These are phyloP conservation scores for Agapornis roseicollis DNA, from an alignment of 2,113 vertebrate species.

Conservation along the genomic window DNA sequence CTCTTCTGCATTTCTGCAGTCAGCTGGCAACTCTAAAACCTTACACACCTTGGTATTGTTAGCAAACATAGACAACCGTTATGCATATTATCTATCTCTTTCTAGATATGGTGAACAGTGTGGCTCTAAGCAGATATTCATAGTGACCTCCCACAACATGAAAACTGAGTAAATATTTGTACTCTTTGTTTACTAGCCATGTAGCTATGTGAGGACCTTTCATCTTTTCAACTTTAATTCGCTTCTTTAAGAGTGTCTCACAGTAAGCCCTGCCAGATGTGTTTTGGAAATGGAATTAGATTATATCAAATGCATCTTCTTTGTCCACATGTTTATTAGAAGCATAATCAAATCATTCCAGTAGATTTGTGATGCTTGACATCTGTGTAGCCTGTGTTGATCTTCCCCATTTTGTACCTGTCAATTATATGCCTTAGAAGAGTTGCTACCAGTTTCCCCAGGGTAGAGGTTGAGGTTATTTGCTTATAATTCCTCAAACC, in stretches of 20 bases:
- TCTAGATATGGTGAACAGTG: neutral
- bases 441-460: neutral
- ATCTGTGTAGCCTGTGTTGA: neutral
- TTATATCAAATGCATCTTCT: neutral
- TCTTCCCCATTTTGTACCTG: neutral
- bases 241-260: neutral
- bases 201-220: neutral
- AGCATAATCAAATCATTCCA: neutral
- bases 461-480: neutral
- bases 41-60: neutral
- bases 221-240: neutral
- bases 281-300: neutral
- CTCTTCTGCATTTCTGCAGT: neutral
- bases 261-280: neutral
- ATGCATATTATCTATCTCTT: neutral
- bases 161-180: neutral
- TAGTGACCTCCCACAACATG: neutral
- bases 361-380: neutral
- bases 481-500: neutral
- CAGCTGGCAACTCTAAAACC: neutral
- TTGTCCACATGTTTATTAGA: neutral
- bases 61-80: neutral
- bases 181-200: neutral
- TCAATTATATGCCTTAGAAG: neutral
- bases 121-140: neutral